Base-by-base conservation (phyloP, 2,113 vertebrate genomes). In the Polyodon spathula region DNA sequence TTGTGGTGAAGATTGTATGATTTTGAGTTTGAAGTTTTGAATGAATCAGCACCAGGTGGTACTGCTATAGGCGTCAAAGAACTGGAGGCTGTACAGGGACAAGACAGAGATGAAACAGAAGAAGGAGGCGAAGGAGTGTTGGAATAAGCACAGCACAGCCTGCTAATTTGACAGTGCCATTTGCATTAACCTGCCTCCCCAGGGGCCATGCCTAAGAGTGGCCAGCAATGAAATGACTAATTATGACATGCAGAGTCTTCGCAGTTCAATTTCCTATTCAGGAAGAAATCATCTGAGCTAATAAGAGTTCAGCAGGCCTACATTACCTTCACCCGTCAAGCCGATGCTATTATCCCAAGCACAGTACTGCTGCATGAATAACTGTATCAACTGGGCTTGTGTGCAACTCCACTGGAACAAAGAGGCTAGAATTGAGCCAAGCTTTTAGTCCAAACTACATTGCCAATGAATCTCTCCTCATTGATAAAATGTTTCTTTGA, bases 251-350 rank as follows among this genome's bases (percentile, higher is more conserved):
- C 40, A 62, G 42, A 52, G 63, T 63, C 67, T 63, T 43, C 10
- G 63, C 41, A 50, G 55, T 40, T 57, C 27, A 27, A 27, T 63
- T 43, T 65, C 46, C 77, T 66, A 71, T 69, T 79, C 73, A 69
- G 58, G 38, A 56, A 27, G 54, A 71, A 40, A 60, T 60, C 72
- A 73, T 71, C 58, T 42, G 58, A 59, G 54, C 61, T 66, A 74
- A 76, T 57, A 55, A 66, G 69, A 43, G 37, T 62, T 70, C 11
- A 37, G 64, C 71, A 66, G 63, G 59, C 40, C 54, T 38, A 54
- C 64, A 64, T 56, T 61, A 65, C 66, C 59, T 58, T 40, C 42
- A 6, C 42, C 27, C 56, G 5, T 27, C 40, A 37, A 41, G 16
- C 40, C 16, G n/a, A 16, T 17, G 12, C 14, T 16, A 11, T 41